Evolutionary conservation across 2,888 invertebrate genomes (phyloP).

Genomic region (Marasmarcha lunaedactyla): DNA sequence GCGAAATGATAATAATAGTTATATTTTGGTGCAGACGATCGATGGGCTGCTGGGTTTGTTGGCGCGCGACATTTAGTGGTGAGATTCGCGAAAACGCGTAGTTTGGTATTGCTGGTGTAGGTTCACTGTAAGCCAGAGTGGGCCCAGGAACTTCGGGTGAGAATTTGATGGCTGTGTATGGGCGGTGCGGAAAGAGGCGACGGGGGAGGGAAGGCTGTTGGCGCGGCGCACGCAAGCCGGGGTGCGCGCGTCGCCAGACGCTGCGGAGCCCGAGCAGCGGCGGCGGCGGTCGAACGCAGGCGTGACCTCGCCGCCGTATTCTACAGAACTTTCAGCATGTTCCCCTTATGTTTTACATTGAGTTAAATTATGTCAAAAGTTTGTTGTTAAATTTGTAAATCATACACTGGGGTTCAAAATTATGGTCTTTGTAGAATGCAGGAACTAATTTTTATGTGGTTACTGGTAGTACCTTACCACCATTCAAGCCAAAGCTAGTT

Average conservation of each 20-base stretch:
- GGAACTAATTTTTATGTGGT: no score
- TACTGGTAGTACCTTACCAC: no score
- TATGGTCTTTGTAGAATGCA: no score
- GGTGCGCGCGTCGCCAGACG: conserved; percentile 39
- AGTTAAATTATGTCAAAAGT: no score
- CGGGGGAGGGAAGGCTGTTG: conserved; percentile 49
- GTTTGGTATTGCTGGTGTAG: conserved; percentile 12
- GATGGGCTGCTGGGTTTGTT: conserved; percentile 25
- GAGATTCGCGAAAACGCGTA: conserved; percentile 21
- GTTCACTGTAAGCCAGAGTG: conserved; percentile 38
- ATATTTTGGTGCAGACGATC: conserved; percentile 62
- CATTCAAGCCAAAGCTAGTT: no score
- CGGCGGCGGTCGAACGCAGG: conserved; percentile 41
- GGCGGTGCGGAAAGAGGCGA: conserved; percentile 54
- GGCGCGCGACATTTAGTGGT: conserved; percentile 16
- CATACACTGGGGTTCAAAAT: no score
- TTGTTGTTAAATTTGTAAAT: no score
- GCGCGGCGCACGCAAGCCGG: conserved; percentile 54
- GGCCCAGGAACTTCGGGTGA: conserved; percentile 54
- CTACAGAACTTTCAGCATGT: neutral
- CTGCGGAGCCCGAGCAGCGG: conserved; percentile 31
- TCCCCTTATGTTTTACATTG: no score
- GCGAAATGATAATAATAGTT: conserved; percentile 54
- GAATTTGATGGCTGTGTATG: conserved; percentile 57
- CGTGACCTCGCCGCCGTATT: conserved; percentile 48